Evolutionary conservation across 1,140 invertebrate genomes (phyloP).

Genomic region (Tetragnatha versicolor): DNA sequence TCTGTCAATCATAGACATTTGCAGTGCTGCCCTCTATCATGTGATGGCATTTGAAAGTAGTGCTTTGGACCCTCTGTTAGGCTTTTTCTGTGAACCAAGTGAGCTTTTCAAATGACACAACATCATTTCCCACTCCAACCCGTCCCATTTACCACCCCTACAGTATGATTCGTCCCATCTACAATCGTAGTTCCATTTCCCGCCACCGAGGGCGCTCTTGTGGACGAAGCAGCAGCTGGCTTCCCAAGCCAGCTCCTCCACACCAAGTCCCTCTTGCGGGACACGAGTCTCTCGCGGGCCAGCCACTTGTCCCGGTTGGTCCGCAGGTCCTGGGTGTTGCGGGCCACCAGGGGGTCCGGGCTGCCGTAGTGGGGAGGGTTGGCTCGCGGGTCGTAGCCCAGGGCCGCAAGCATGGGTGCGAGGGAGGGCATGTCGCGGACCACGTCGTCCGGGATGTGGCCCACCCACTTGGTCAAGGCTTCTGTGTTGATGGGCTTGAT

Average conservation of each 20-base stretch:
- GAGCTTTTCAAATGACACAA: too few relatives aligned
- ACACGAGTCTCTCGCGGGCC: not conserved
- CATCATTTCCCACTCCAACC: too few relatives aligned
- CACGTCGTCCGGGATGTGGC: conserved; percentile 88
- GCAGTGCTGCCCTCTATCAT: too few relatives aligned
- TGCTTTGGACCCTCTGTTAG: too few relatives aligned
- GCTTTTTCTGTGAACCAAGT: too few relatives aligned
- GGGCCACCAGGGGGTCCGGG: conserved; percentile 81
- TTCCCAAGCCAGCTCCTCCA: conserved; percentile 27
- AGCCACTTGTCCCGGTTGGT: conserved; percentile 22
- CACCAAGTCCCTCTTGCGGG: conserved; percentile 16
- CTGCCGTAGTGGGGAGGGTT: conserved; percentile 93
- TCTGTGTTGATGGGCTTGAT: conserved; percentile 98
- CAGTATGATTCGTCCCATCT: too few relatives aligned
- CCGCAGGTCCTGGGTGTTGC: conserved; percentile 72
- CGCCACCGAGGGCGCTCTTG: too few relatives aligned
- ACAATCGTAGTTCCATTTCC: too few relatives aligned
- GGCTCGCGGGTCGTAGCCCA: conserved; percentile 92
- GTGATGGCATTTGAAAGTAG: too few relatives aligned
- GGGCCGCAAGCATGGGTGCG: conserved; percentile 86
- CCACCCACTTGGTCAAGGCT: conserved; percentile 96
- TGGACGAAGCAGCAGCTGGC: too few relatives aligned
- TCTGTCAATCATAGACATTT: too few relatives aligned
- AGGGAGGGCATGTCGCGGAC: conserved; percentile 87
- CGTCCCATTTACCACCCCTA: too few relatives aligned